These are phyloP conservation scores for Pyrrhura leucotis DNA, from an alignment of 2,797 vertebrate species.

Conservation along the genomic window DNA sequence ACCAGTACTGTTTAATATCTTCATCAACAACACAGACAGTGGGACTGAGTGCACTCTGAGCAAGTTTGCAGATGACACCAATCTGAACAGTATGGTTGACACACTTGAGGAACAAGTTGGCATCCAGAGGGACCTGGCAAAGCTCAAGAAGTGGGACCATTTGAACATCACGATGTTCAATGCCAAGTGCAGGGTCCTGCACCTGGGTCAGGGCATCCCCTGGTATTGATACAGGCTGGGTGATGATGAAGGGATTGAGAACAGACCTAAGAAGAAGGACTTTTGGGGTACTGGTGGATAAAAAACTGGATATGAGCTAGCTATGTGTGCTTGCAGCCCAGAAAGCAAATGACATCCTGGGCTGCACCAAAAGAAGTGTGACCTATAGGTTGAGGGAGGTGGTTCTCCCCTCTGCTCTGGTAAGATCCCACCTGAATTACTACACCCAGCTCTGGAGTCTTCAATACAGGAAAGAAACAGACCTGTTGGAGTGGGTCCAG, in stretches of 20 bases:
- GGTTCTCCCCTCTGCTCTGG: background rate
- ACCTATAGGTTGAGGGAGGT: background rate
- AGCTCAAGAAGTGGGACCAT: background rate
- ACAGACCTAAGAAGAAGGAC: background rate
- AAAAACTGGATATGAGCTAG: background rate
- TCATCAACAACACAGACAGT: background rate
- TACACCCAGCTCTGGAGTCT: background rate
- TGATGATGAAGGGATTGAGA: background rate
- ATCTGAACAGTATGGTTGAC: background rate
- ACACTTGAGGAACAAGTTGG: fast-evolving
- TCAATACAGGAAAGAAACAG: background rate
- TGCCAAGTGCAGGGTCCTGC: background rate
- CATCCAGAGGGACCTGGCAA: background rate
- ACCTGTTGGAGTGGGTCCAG: fast-evolving
- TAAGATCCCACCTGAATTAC: background rate
- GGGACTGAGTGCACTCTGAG: background rate
- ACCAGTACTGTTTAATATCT: background rate
- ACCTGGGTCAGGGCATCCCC: background rate
- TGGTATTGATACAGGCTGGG: background rate
- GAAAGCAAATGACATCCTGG: fast-evolving
- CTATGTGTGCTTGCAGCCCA: background rate
- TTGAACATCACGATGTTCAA: background rate
- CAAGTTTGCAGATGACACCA: background rate
- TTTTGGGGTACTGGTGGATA: background rate
- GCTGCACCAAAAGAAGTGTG: background rate